These are phyloP conservation scores for Gyrodactylus bullatarudis DNA, from an alignment of 1,140 invertebrate genomes.

Conservation along the genomic window DNA sequence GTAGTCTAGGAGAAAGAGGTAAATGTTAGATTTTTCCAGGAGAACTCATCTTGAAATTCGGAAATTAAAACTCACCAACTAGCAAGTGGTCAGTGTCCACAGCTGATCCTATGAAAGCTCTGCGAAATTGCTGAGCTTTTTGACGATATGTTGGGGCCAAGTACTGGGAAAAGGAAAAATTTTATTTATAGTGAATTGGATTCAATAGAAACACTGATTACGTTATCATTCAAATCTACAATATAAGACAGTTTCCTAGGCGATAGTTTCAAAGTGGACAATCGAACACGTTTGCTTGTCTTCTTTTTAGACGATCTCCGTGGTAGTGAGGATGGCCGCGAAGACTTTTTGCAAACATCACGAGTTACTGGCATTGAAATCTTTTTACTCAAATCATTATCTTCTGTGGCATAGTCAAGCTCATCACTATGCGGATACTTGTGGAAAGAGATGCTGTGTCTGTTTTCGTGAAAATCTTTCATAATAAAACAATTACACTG, in stretches of 20 bases:
- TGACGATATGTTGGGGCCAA: neutral
- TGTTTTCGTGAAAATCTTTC: too few relatives aligned
- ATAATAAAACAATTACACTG: neutral
- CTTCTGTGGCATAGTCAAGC: neutral
- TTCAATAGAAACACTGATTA: neutral
- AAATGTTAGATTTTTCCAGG: neutral
- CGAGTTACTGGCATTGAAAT: neutral
- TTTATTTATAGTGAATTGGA: neutral
- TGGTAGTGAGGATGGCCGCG: neutral
- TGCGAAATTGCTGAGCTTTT: neutral
- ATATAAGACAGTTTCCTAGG: neutral
- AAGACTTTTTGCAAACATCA: neutral
- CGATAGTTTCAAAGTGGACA: neutral
- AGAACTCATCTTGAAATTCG: neutral
- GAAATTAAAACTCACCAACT: neutral
- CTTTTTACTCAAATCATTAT: neutral
- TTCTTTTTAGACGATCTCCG: neutral
- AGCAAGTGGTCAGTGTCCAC: neutral
- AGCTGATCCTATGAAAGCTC: neutral
- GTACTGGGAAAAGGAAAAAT: neutral
- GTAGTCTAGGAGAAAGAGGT: conserved; percentile 24
- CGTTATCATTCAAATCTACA: neutral
- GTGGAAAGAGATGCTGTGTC: too few relatives aligned
- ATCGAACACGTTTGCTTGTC: neutral
- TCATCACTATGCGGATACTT: too few relatives aligned